Base-by-base conservation (phyloP, 2,888 invertebrate species). In the Parelbella ahira region DNA sequence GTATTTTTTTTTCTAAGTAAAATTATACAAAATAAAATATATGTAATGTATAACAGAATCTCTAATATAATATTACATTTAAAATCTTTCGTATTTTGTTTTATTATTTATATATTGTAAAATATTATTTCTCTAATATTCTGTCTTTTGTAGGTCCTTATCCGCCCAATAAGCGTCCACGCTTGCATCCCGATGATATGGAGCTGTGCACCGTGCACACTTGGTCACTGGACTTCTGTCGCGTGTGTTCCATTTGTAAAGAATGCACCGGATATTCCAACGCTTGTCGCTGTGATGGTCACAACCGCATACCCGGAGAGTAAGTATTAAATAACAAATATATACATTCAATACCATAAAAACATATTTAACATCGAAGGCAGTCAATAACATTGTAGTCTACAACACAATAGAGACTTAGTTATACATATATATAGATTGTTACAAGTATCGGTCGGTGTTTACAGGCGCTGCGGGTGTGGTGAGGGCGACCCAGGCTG, bases 251-350 rank as follows among this genome's bases (percentile, higher is more conserved):
- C 1, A 90, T 95, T 41, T 98, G 98, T 68, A 91, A 94, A 4
- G 95, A 97, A 68, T 98, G 98, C 67, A 98, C 98, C 0, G 98
- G 97, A 1, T 97, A 97, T 72, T 95, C 95, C 32, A 92, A 92
- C 51, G 92, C 92, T 32, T 97, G 97, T 71, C 87, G 94, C 44
- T 93, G 92, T 60, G 92, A 93, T 38, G 90, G 92, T 60, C 81
- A 93, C 0, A 94, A 95, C 59, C 89, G 97, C 50, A 90, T 94
- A 68, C 93, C 95, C n/a, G 95, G 95, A 69, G 92, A 94, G 95
- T 96, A 75, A 92, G 95, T 39, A n/a, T 10, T 41, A 65, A 64
- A 10, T 15, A 10, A 25, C 7, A 23, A 2, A n/a, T n/a, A n/a
- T n/a, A n/a, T n/a, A n/a, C n/a, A n/a, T n/a, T n/a, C n/a, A n/a